These are phyloP conservation scores for Fragum fragum DNA, from an alignment of 2,888 invertebrate genomes.

Conservation along the genomic window DNA sequence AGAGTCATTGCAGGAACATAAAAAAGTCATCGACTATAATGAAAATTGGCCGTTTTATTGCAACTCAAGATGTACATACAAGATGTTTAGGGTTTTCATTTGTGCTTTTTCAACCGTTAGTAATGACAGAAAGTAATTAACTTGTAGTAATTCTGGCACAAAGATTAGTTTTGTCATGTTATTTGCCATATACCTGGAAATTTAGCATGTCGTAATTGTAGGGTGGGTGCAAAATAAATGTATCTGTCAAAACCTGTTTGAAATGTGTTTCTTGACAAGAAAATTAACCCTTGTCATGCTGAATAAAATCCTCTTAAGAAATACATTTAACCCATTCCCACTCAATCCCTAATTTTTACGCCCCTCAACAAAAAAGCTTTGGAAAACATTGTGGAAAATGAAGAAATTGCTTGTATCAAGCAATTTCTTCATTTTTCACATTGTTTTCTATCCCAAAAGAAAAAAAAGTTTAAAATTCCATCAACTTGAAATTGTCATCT, in stretches of 20 bases:
- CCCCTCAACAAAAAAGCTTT: too few relatives aligned
- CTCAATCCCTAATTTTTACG: too few relatives aligned
- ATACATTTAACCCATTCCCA: too few relatives aligned
- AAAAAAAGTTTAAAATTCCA: too few relatives aligned
- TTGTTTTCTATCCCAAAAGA: too few relatives aligned
- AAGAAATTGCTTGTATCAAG: too few relatives aligned
- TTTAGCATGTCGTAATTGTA: not conserved
- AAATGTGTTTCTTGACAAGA: too few relatives aligned
- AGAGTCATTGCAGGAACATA: not conserved
- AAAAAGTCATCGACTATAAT: not conserved
- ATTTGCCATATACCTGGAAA: not conserved
- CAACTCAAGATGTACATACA: not conserved
- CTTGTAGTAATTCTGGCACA: not conserved
- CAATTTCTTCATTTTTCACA: too few relatives aligned
- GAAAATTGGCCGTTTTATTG: not conserved
- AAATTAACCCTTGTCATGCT: too few relatives aligned
- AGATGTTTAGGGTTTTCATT: not conserved
- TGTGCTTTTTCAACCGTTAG: not conserved
- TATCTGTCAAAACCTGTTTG: not conserved
- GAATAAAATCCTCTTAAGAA: too few relatives aligned
- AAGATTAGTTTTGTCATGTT: conserved; percentile 1
- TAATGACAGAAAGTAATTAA: not conserved
- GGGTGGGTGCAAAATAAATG: not conserved
- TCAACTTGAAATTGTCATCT: too few relatives aligned
- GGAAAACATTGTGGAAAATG: too few relatives aligned